Percentiles rank a stretch among this genome's conserved stretches.
These are phyloP conservation scores for Himalopsyche anomala DNA, from an alignment of 2,888 invertebrate species.

Conservation along the genomic window DNA sequence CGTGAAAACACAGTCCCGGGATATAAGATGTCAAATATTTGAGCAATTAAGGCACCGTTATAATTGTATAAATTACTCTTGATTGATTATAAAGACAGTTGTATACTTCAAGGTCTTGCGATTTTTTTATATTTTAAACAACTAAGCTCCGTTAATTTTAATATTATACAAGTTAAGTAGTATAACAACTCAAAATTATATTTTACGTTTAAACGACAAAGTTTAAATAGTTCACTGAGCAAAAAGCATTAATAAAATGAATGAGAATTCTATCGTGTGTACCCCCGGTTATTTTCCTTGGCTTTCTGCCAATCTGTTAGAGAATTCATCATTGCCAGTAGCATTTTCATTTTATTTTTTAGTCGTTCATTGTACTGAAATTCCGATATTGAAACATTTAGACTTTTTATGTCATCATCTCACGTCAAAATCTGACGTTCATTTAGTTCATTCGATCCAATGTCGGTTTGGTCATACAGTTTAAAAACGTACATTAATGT, in stretches of 20 bases:
- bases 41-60: too few species aligned
- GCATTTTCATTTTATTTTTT: conserved; percentile 31
- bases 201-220: too few species aligned
- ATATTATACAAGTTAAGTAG: too few species aligned
- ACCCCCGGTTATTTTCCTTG: not conserved
- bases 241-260: not conserved
- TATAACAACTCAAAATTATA: too few species aligned
- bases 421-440: conserved; percentile 32
- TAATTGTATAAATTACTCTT: too few species aligned
- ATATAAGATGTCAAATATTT: too few species aligned
- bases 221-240: too few species aligned
- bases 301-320: conserved; percentile 16
- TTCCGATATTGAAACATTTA: conserved; percentile 32
- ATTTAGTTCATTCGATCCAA: conserved; percentile 3
- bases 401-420: conserved; percentile 37
- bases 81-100: too few species aligned
- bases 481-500: not conserved
- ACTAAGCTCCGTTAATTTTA: too few species aligned
- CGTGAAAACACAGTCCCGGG: too few species aligned
- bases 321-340: conserved; percentile 22
- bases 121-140: too few species aligned
- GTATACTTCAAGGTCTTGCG: too few species aligned
- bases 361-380: conserved; percentile 19
- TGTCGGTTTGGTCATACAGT: not conserved
- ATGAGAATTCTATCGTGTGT: not conserved